A percentile compares a stretch with the other conserved stretches of the same genome.
Conservation (phyloP, 2,797 vertebrate genomes). For the Sebastes minor region DNA sequence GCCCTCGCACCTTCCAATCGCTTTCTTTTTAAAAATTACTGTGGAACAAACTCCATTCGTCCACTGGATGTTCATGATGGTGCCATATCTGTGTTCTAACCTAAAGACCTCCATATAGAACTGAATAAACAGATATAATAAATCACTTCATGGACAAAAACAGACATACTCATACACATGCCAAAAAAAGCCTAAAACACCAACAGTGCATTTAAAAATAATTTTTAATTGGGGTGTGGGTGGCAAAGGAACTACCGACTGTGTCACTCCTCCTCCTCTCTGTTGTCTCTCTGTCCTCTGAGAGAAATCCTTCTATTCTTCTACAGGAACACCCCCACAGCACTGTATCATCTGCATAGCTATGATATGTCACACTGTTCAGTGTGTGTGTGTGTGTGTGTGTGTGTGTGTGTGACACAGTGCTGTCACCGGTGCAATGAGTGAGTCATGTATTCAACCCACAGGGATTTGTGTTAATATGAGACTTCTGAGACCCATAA, state of each 20-base stretch:
- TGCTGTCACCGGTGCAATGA: conserved; percentile 42
- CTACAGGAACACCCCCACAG: conserved; percentile 62
- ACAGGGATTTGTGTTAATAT: conserved; percentile 39
- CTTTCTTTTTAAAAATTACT: conserved; percentile 14
- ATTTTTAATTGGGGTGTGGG: conserved; percentile 43
- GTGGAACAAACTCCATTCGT: conserved; percentile 2
- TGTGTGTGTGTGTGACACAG: conserved; percentile 11
- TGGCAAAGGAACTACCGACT: conserved; percentile 43
- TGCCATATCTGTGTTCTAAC: neutral
- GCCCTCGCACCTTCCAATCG: neutral
- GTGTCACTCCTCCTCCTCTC: conserved; percentile 48
- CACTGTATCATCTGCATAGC: conserved; percentile 49
- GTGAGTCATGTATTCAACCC: conserved; percentile 53
- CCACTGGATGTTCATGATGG: neutral
- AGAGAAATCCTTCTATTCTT: conserved; percentile 58
- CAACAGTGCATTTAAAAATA: conserved; percentile 11
- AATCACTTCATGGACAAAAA: neutral
- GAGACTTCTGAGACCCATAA: conserved; percentile 29
- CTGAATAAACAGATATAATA: neutral
- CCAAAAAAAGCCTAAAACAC: neutral
- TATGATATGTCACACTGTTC: conserved; percentile 20
- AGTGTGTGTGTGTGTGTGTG: conserved; percentile 2
- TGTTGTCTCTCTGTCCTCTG: conserved; percentile 47
- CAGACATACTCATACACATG: neutral
- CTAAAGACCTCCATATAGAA: neutral